Evolutionary conservation across 2,888 invertebrate species (phyloP), one percentile per base, ranked within the genome.

Genomic region (Mactromeris polynyma): DNA sequence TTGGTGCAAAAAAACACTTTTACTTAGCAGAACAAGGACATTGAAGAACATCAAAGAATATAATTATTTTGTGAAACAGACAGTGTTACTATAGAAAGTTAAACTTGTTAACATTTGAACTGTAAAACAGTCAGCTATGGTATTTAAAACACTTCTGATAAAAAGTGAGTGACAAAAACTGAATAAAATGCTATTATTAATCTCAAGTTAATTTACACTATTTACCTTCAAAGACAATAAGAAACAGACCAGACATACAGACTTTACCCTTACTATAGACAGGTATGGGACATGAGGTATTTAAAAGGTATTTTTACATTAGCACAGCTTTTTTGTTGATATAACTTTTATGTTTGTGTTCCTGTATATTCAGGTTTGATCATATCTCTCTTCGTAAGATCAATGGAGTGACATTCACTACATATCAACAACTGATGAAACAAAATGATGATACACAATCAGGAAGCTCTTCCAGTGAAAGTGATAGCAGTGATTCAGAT

Each of bases 401-500:
- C 17, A 6, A 73, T 73, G 73, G 73, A 36, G 73, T 73, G n/a
- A 33, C 17, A 6, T 73, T 73, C 21, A 36, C 73, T 17, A 73
- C 73, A 73, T 73, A 73, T 19, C 73, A 73, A 26, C n/a, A 19
- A 33, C 19, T 73, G 21, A 19, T 73, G 73, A 73, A 33, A 33
- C 73, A 64, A 42, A 83, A 3, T 38, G 69, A 73, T 42, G 83
- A 31, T 73, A 26, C 73, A 73, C 46, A 73, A 1, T 38, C 38
- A 11, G 42, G 73, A 83, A 31, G 42, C 2, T 26, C 54, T n/a
- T 79, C 80, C 4, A 81, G 81, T 85, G 80, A 80, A 0, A 78
- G 84, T 84, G 42, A 38, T n/a, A 78, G 78, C 54, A 78, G 78
- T 54, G 78, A 31, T 3, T 85, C 85, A 2, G 85, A 85, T 33